Conservation (phyloP, 2,888 invertebrate genomes). For the Ephialtes manifestator region DNA sequence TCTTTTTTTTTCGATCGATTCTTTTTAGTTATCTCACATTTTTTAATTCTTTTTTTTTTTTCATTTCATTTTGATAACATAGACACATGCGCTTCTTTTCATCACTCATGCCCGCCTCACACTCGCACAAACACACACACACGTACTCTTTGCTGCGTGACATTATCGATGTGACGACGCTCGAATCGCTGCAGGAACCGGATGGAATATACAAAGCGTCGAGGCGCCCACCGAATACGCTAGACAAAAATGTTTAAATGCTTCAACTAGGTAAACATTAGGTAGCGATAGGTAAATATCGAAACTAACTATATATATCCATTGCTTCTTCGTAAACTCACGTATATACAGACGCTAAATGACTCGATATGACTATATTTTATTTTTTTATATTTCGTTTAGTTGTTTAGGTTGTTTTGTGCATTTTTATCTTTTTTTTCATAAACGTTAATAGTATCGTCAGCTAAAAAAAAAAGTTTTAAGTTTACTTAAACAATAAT, state of each 20-base stretch:
- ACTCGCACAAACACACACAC: constrained; percentile 52
- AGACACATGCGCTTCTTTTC: constrained; percentile 50
- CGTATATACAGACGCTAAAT: constrained; percentile 84
- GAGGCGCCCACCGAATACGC: constrained; percentile 34
- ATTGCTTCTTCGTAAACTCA: constrained; percentile 63
- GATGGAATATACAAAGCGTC: constrained; percentile 75
- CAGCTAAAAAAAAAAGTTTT: constrained; percentile 73
- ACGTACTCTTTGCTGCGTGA: constrained; percentile 53
- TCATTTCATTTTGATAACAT: constrained; percentile 26
- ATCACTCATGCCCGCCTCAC: constrained; percentile 53
- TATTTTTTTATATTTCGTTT: constrained; percentile 76
- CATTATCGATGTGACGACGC: constrained; percentile 71
- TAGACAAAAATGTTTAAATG: constrained; percentile 41
- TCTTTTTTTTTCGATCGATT: constrained; percentile 44
- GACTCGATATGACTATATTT: constrained; percentile 86
- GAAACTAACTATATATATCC: constrained; percentile 52
- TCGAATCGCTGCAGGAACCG: constrained; percentile 78
- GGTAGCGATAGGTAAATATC: constrained; percentile 53
- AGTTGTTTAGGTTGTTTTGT: constrained; percentile 71
- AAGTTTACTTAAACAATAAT: constrained; percentile 83
- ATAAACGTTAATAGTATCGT: constrained; percentile 67
- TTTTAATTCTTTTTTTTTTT: constrained; percentile 11
- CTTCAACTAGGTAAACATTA: constrained; percentile 43
- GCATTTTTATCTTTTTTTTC: constrained; percentile 58
- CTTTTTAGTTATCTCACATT: constrained; percentile 33